Base-by-base conservation (phyloP, 2,113 vertebrate species). In the Thalassarche chlororhynchos region DNA sequence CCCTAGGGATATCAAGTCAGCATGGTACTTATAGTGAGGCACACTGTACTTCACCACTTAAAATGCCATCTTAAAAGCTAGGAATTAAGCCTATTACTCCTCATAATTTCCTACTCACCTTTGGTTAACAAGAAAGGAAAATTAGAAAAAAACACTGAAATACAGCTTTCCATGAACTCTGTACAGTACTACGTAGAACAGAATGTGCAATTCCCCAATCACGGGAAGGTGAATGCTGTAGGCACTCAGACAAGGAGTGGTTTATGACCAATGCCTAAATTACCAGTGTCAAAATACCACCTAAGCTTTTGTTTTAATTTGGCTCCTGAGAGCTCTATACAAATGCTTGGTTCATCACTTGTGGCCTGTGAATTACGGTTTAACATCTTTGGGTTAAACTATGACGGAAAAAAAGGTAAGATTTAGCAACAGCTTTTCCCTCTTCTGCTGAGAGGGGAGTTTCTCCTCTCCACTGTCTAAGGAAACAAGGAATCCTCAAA, bases 41-140 rank as follows among this genome's bases (percentile, higher is more conserved):
- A 36, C 24, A 8, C 0, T 24, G 9, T 1, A 9, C 8, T 0
- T 34, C 68, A 46, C 18, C 46, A 10, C n/a, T 34, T 32, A 0
- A 75, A 85, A 47, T 6, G 15, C 18, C 34, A 32, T 17, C 36
- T 75, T 34, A 6, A 44, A 71, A 79, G 12, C 76, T 65, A 36
- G 14, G n/a, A 55, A 26, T 4, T 25, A 34, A 61, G 7, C 31
- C 25, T 47, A 17, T 2, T 15, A 9, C 38, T 65, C 51, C 36
- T 62, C 60, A 23, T 23, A 16, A 9, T 38, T 68, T n/a, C 54
- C 54, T 47, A 1, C 36, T 52, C 19, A 4, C 4, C 24, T 57
- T 12, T 29, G n/a, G 28, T 69, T 15, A 38, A 40, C 7, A 11
- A 12, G 25, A 68, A 75, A 6, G 11, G 10, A 14, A 26, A 79